A percentile compares a stretch with the other conserved stretches of the same genome.
Evolutionary conservation across 2,113 vertebrate genomes (phyloP).

Genomic region (zebrafish (Danio rerio)): GRCz12tu NC_133190.1:8510001-8510500

Average conservation of each 20-base stretch:
- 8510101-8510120: too few species aligned
- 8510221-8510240: slow-evolving; percentile 52
- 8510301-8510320: slow-evolving; percentile 61
- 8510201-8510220: slow-evolving; percentile 10
- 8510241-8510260: slow-evolving; percentile 62
- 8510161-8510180: slow-evolving; percentile 36
- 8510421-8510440: slow-evolving; percentile 55
- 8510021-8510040: too few species aligned
- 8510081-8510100: too few species aligned
- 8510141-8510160: slow-evolving; percentile 23
- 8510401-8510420: slow-evolving; percentile 41
- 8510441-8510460: slow-evolving; percentile 56
- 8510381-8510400: slow-evolving; percentile 52
- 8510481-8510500: slow-evolving; percentile 42
- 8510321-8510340: slow-evolving; percentile 65
- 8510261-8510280: slow-evolving; percentile 44
- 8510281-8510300: slow-evolving; percentile 60
- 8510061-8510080: too few species aligned
- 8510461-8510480: slow-evolving; percentile 56
- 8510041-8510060: too few species aligned
- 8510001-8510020: too few species aligned
- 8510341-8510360: slow-evolving; percentile 69
- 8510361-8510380: slow-evolving; percentile 65
- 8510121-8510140: too few species aligned
- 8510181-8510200: slow-evolving; percentile 46